A percentile compares a stretch with the other conserved stretches of the same genome.
These are phyloP conservation scores for Lissocephala sabroskyi DNA, from an alignment of 2,888 invertebrate genomes.

Conservation along the genomic window DNA sequence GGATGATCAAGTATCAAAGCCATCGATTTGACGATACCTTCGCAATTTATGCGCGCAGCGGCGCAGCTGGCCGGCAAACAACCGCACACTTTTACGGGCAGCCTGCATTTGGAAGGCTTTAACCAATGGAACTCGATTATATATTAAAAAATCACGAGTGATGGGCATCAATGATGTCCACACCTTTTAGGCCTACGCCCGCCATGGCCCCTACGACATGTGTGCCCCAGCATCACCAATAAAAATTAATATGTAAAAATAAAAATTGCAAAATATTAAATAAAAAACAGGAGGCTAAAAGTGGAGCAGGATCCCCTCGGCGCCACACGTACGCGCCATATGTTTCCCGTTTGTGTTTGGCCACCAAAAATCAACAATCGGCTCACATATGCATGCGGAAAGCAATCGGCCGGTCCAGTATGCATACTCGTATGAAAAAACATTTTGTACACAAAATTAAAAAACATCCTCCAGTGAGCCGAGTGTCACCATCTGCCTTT, in stretches of 20 bases:
- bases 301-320: constrained; percentile 10
- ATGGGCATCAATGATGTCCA: constrained; percentile 13
- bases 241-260: background rate
- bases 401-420: too few species aligned
- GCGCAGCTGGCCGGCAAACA: constrained; percentile 17
- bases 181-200: background rate
- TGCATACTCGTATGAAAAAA: too few species aligned
- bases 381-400: constrained; percentile 21
- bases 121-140: constrained; percentile 51
- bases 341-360: constrained; percentile 50
- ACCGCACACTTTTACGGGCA: constrained; percentile 64
- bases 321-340: constrained; percentile 35
- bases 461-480: too few species aligned
- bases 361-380: constrained; percentile 54
- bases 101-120: constrained; percentile 59
- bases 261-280: background rate
- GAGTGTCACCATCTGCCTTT: background rate
- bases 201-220: too few species aligned
- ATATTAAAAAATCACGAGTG: constrained; percentile 59
- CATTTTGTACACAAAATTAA: too few species aligned
- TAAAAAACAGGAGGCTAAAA: constrained; percentile 16
- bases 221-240: constrained; percentile 4
- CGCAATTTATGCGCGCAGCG: too few species aligned
- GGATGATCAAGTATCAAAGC: too few species aligned
- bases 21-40: too few species aligned